Percentiles rank a stretch among this genome's conserved stretches.
Conservation (phyloP, 2,888 invertebrate genomes). For the Lymantria dispar region DNA sequence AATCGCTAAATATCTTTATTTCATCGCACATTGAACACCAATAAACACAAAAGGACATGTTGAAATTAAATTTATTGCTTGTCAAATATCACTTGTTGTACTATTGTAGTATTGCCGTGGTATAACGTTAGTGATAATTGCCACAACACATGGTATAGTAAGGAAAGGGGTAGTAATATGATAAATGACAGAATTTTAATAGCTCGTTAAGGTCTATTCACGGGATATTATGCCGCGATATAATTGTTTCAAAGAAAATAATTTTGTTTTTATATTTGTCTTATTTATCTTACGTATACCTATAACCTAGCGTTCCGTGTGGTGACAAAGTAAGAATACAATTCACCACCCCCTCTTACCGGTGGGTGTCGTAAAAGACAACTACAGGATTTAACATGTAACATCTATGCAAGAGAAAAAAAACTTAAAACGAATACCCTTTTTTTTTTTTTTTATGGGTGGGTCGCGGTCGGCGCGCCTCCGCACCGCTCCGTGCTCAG, state of each 20-base stretch:
- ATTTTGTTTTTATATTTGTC: no score
- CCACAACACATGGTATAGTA: slow-evolving; percentile 66
- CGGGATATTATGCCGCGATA: slow-evolving; percentile 20
- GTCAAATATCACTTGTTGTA: slow-evolving; percentile 74
- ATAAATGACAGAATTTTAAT: slow-evolving; percentile 49
- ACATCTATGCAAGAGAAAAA: no score
- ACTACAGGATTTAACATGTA: no score
- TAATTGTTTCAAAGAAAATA: neutral
- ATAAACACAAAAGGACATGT: slow-evolving; percentile 57
- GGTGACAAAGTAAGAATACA: no score
- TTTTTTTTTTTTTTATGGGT: no score
- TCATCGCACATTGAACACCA: slow-evolving; percentile 64
- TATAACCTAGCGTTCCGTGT: no score
- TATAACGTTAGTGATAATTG: slow-evolving; percentile 64
- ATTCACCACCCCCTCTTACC: no score
- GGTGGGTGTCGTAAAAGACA: no score
- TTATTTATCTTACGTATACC: no score
- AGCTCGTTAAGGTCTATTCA: slow-evolving; percentile 49
- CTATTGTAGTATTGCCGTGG: slow-evolving; percentile 52
- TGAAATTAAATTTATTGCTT: slow-evolving; percentile 76
- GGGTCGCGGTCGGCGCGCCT: no score
- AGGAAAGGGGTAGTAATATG: slow-evolving; percentile 60
- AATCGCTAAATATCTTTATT: slow-evolving; percentile 56
- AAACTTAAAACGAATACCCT: no score
- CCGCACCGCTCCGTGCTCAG: no score